A percentile compares a stretch with the other conserved stretches of the same genome.
Conservation (phyloP, 2,888 invertebrate species). For the Helicoverpa assulta region DNA sequence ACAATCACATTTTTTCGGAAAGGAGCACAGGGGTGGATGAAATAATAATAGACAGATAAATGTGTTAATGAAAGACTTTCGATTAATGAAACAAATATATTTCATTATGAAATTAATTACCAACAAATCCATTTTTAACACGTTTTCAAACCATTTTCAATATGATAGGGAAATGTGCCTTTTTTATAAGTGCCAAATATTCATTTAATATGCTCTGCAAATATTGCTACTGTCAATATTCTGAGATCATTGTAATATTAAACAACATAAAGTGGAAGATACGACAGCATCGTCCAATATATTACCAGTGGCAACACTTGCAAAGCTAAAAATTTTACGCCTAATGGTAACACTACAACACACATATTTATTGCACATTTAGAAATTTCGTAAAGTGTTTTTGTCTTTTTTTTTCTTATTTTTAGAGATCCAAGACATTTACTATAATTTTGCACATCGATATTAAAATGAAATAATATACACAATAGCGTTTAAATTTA, state of each 20-base stretch:
- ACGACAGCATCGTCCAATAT: slow-evolving; percentile 64
- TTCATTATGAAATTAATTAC: slow-evolving; percentile 90
- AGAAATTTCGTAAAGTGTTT: slow-evolving; percentile 90
- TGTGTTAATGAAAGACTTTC: slow-evolving; percentile 78
- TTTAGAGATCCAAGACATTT: slow-evolving; percentile 90
- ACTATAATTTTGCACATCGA: slow-evolving; percentile 90
- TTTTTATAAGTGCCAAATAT: slow-evolving; percentile 90
- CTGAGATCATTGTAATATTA: slow-evolving; percentile 85
- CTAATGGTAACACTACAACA: slow-evolving; percentile 91
- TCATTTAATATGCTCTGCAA: slow-evolving; percentile 83
- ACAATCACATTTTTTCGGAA: no score
- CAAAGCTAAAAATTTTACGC: slow-evolving; percentile 85
- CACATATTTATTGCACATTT: slow-evolving; percentile 91
- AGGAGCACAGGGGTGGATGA: background rate
- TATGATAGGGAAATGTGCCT: slow-evolving; percentile 90
- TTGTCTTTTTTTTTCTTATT: slow-evolving; percentile 89
- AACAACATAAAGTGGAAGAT: slow-evolving; percentile 75
- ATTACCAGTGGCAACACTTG: slow-evolving; percentile 75
- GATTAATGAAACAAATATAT: slow-evolving; percentile 83
- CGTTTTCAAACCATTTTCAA: slow-evolving; percentile 89
- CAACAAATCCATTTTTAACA: slow-evolving; percentile 91
- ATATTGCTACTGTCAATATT: slow-evolving; percentile 78
- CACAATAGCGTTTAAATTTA: slow-evolving; percentile 89
- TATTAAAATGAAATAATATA: slow-evolving; percentile 88
- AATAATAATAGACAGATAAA: background rate